Conservation (phyloP, 2,797 vertebrate species). For the Ctenochaetus hawaiiensis region DNA sequence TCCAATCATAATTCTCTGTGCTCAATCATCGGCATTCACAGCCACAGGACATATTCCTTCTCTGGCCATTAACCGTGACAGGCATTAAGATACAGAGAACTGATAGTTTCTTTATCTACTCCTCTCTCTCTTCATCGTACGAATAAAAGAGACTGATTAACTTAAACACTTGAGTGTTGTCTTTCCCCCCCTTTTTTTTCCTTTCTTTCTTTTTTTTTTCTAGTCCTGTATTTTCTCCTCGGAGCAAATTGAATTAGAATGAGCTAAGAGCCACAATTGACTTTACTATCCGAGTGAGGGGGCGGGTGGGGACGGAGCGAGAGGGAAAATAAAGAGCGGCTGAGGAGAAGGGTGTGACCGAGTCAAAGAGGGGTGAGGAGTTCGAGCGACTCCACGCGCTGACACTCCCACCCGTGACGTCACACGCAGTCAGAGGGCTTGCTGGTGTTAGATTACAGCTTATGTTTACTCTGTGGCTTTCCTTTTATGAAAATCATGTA, state of each 20-base stretch:
- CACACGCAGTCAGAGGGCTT: conserved; percentile 62
- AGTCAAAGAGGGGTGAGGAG: conserved; percentile 77
- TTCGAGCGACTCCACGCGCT: conserved; percentile 59
- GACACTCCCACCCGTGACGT: conserved; percentile 71
- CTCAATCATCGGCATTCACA: conserved; percentile 41
- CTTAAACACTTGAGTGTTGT: conserved; percentile 68
- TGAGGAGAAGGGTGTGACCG: conserved; percentile 63
- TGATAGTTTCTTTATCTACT: conserved; percentile 72
- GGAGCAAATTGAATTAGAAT: conserved; percentile 82
- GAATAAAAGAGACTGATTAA: conserved; percentile 77
- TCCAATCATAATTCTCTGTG: conserved; percentile 19
- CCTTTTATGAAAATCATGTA: conserved; percentile 65
- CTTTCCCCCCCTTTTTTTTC: not conserved
- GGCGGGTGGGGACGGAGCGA: conserved; percentile 9
- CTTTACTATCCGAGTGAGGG: conserved; percentile 54
- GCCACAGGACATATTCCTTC: conserved; percentile 71
- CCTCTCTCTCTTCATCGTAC: conserved; percentile 54
- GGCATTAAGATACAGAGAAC: conserved; percentile 70
- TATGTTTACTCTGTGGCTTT: conserved; percentile 73
- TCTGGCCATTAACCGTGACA: conserved; percentile 61
- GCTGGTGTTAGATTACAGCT: conserved; percentile 63
- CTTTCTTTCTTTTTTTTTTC: conserved; percentile 11
- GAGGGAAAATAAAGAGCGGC: conserved; percentile 52
- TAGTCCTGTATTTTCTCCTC: conserved; percentile 66
- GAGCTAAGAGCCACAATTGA: conserved; percentile 75